A percentile compares a stretch with the other conserved stretches of the same genome.
Evolutionary conservation across 2,797 vertebrate genomes (phyloP).

Genomic region (Lepidocolaptes lacrymiger): DNA sequence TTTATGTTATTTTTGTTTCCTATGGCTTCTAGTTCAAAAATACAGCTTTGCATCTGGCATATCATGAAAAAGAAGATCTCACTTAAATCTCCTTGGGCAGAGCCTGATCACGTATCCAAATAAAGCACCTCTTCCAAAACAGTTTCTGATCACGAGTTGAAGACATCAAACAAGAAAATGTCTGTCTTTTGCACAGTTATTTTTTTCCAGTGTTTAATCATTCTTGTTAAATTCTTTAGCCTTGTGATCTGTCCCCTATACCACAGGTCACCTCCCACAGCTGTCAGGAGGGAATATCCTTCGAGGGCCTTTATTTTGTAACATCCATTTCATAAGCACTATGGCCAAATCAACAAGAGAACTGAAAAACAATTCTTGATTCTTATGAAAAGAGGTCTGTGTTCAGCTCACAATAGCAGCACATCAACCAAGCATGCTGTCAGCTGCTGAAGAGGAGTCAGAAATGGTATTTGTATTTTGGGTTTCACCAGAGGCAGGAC

Average conservation of each 20-base stretch:
- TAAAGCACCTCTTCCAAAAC: constrained; percentile 18
- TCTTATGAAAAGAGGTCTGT: neutral
- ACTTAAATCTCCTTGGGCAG: neutral
- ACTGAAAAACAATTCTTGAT: neutral
- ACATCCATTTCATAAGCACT: neutral
- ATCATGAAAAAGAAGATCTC: neutral
- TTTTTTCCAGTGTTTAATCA: neutral
- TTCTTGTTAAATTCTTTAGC: constrained; percentile 17
- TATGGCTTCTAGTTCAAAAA: neutral
- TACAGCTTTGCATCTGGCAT: neutral
- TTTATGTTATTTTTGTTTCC: constrained; percentile 47
- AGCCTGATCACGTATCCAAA: neutral
- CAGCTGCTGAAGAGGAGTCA: neutral
- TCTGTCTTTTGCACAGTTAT: neutral
- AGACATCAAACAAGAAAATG: neutral
- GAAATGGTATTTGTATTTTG: neutral
- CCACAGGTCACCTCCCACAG: constrained; percentile 10
- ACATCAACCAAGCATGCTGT: neutral
- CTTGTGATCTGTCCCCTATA: constrained; percentile 31
- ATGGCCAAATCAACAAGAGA: neutral
- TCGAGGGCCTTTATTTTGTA: constrained; percentile 35
- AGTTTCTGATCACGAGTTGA: constrained; percentile 9
- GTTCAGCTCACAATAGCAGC: neutral
- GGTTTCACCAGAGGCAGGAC: neutral
- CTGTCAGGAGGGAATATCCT: neutral